Evolutionary conservation across 2,888 invertebrate species (phyloP), one percentile per base, ranked within the genome.

Genomic region (Stratiomys singularior): DNA sequence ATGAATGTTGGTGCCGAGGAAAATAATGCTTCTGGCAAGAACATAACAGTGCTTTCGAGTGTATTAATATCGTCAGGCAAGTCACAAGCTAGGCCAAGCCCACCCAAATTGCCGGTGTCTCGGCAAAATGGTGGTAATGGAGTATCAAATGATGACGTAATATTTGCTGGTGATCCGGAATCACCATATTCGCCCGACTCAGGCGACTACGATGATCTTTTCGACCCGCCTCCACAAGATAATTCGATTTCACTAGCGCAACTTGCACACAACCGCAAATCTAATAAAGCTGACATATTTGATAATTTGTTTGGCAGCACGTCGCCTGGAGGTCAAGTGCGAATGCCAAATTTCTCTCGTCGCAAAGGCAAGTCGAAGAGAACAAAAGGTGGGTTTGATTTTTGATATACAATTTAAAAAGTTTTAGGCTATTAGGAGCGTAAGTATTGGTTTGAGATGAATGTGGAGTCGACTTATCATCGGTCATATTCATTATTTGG

Each of bases 101-200:
- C 86, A 21, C 83, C 85, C 25, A 25, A 28, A 81, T 30, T 67
- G 11, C 66, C 66, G 15, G 3, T 44, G 11, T 80, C 56, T 82
- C 37, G 84, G 81, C 76, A 81, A 52, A 82, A 78, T 46, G 80
- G 80, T 46, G 66, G 81, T 79, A 60, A 81, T 81, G 37, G 80
- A 83, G 9, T 76, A 25, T 37, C 88, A 56, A 74, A 46, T 9
- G 77, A 74, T 52, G 92, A 92, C 81, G n/a, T 23, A 1, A 25
- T 11, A n/a, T 30, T 37, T 0, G 37, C 15, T 60, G 60, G 23
- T 87, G 93, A 94, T 82, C 91, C 93, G 85, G 93, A 93, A 81
- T 95, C 96, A 25, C 96, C 96, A 0, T 96, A 96, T 88, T 95
- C 95, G 69, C 96, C 96, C 0, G 95, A 94, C 64, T 94, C 95